A percentile compares a stretch with the other conserved stretches of the same genome.
Conservation (phyloP, 2,888 invertebrate species). For the Loripinus fragilis region DNA sequence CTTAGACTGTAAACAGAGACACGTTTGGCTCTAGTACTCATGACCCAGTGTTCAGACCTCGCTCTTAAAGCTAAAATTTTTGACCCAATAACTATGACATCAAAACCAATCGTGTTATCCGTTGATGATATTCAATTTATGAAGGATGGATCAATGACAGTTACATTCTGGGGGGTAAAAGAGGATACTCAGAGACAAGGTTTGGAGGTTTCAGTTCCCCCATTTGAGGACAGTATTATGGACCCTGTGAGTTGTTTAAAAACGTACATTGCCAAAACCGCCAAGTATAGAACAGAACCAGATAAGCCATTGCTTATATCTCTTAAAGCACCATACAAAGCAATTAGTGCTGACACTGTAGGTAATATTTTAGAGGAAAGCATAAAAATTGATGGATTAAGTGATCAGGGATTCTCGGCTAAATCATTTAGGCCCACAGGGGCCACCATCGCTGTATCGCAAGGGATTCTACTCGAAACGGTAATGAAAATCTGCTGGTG, state of each 20-base stretch:
- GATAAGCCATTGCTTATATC: constrained; percentile 2
- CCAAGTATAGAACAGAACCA: neutral
- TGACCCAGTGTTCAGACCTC: constrained; percentile 24
- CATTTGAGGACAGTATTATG: neutral
- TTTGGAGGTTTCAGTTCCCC: constrained; percentile 23
- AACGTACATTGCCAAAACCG: constrained; percentile 1
- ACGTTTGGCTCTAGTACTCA: neutral
- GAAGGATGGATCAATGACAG: constrained; percentile 20
- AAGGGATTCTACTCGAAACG: constrained; percentile 3
- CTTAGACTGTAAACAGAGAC: neutral
- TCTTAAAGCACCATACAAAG: constrained; percentile 19
- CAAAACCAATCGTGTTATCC: neutral
- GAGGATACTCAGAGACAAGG: constrained; percentile 20
- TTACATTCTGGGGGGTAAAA: constrained; percentile 30
- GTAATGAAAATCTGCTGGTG: constrained; percentile 14
- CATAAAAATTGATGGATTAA: neutral
- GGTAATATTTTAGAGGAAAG: constrained; percentile 16
- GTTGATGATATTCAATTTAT: neutral
- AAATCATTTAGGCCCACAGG: constrained; percentile 17
- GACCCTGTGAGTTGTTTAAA: constrained; percentile 20
- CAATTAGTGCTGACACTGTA: neutral
- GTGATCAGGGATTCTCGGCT: neutral
- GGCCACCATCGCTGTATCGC: neutral
- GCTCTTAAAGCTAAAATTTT: constrained; percentile 10
- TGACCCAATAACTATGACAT: neutral